Evolutionary conservation across 1,140 invertebrate genomes (phyloP).

Genomic region (Drosophila quadrilineata): DNA sequence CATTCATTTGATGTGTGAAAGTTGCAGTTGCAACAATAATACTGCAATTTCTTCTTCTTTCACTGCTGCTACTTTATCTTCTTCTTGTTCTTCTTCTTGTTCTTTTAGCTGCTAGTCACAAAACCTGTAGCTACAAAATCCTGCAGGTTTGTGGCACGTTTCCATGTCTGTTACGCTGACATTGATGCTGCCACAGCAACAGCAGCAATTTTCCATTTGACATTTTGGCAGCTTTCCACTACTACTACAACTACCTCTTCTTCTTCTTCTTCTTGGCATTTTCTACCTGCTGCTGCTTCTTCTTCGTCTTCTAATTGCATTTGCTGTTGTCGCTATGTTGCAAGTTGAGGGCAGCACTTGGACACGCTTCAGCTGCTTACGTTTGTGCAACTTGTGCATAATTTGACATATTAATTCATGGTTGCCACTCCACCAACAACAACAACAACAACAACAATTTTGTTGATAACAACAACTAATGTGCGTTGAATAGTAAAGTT

Average conservation of each 20-base stretch:
- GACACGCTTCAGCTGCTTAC: slow-evolving; percentile 56
- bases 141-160: slow-evolving; percentile 19
- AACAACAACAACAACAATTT: no score
- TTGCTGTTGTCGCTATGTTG: slow-evolving; percentile 33
- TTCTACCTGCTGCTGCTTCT: slow-evolving; percentile 31
- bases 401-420: slow-evolving; percentile 75
- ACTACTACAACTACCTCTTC: not conserved
- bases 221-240: slow-evolving; percentile 62
- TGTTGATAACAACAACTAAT: no score
- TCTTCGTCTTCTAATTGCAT: slow-evolving; percentile 70
- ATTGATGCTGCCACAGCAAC: slow-evolving; percentile 44
- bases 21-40: slow-evolving; percentile 3
- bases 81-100: not conserved
- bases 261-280: not conserved
- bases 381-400: slow-evolving; percentile 49
- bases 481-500: no score
- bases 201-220: slow-evolving; percentile 70
- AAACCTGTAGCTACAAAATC: slow-evolving; percentile 18
- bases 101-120: not conserved
- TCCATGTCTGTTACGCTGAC: slow-evolving; percentile 25
- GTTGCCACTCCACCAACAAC: slow-evolving; percentile 40
- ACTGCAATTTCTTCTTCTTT: not conserved
- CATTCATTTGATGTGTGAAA: not conserved
- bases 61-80: not conserved
- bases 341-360: slow-evolving; percentile 34